phyloP scores from a whole-genome alignment of 2,113 vertebrate genomes.

The Otus sunia region DNA sequence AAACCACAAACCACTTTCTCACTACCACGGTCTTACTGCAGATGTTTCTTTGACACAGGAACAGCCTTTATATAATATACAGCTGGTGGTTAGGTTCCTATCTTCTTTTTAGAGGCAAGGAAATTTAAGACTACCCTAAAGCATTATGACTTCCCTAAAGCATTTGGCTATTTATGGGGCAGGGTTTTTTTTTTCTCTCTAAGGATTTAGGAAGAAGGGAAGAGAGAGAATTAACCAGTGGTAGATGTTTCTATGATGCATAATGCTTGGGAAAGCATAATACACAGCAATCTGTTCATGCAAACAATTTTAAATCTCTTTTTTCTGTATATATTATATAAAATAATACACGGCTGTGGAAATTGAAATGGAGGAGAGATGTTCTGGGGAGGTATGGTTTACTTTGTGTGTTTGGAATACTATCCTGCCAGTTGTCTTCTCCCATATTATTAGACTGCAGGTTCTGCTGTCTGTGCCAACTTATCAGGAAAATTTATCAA shows the following conservation, averaged over 20 bases:
- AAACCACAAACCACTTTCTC: slow-evolving; percentile 44
- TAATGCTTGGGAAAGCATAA: neutral
- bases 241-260: neutral
- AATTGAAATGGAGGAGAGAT: neutral
- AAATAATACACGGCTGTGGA: neutral
- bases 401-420: neutral
- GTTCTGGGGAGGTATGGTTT: neutral
- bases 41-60: neutral
- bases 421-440: neutral
- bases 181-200: rapidly evolving
- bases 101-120: neutral
- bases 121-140: neutral
- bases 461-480: neutral
- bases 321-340: neutral
- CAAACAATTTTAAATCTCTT: neutral
- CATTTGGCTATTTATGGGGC: neutral
- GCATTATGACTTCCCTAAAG: neutral
- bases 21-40: neutral
- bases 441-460: neutral
- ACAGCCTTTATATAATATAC: neutral
- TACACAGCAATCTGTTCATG: neutral
- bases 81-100: neutral
- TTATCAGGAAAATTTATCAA: neutral
- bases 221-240: neutral
- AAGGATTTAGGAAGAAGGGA: neutral